phyloP scores from a whole-genome alignment of 2,888 invertebrate genomes.

The Reticulitermes lucifugus region DNA sequence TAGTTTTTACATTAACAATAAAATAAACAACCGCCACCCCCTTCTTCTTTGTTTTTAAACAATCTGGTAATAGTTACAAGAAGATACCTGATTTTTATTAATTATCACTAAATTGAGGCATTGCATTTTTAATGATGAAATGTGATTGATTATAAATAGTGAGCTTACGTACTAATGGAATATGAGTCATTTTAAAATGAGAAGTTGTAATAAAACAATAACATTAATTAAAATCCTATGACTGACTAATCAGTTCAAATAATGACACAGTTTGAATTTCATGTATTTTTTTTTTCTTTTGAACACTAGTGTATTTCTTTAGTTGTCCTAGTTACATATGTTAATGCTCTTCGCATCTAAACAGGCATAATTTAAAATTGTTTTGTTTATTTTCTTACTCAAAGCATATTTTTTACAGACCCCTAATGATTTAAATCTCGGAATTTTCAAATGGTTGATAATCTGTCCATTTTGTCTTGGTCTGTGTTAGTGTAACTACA shows the following conservation, averaged over 20 bases:
- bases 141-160: slow-evolving; percentile 30
- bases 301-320: slow-evolving; percentile 44
- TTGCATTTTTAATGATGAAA: slow-evolving; percentile 31
- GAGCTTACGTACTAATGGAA: slow-evolving; percentile 34
- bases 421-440: neutral
- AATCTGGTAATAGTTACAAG: slow-evolving; percentile 27
- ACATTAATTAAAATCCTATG: slow-evolving; percentile 42
- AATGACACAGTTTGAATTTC: slow-evolving; percentile 39
- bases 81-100: slow-evolving; percentile 38
- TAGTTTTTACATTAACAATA: slow-evolving; percentile 43
- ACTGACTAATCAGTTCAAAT: slow-evolving; percentile 30
- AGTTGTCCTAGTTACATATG: slow-evolving; percentile 17
- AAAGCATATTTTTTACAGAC: slow-evolving; percentile 34
- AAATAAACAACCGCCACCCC: slow-evolving; percentile 45
- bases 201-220: slow-evolving; percentile 39
- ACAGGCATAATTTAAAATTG: slow-evolving; percentile 18
- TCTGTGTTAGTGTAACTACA: slow-evolving; percentile 16
- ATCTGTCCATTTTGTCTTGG: neutral
- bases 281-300: neutral
- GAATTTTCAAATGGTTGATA: slow-evolving; percentile 2
- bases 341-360: slow-evolving; percentile 24
- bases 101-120: slow-evolving; percentile 24
- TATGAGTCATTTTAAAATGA: slow-evolving; percentile 36
- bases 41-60: slow-evolving; percentile 24
- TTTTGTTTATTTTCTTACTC: slow-evolving; percentile 16